Base-by-base conservation (phyloP, 1,140 invertebrate genomes). In the Oryzaephilus surinamensis region DNA sequence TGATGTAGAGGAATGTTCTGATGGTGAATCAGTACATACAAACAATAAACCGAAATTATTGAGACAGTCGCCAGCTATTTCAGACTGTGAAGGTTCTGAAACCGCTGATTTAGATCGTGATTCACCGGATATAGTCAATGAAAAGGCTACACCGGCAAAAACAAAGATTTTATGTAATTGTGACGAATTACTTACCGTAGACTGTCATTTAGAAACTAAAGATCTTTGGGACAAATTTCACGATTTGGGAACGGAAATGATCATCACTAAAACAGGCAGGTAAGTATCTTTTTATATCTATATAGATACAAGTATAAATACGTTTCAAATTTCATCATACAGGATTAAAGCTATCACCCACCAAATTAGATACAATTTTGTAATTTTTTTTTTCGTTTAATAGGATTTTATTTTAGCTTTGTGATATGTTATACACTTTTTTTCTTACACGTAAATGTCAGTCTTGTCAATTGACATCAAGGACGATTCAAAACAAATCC, bases 211-310 rank as follows among this genome's bases (percentile, higher is more conserved):
- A 38, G 94, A 97, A 64, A 92, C 89, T 21, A 93, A 93, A 67
- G 88, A 94, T 43, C 70, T 90, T 15, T 90, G 86, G 86, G 82
- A 91, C 64, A 88, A 92, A 65, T 97, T 97, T 68, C 85, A 93
- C 63, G 81, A 90, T 43, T 66, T 94, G 33, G 89, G 90, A 41
- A 96, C 92, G 0, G 93, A 97, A 64, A 97, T 97, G 93, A 97
- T 97, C 65, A 96, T 97, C 65, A 97, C 93, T 6, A 96, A 96
- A 70, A 91, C 88, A 45, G 93, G 93, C 65, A 82, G 92, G 91
- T 96, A 70, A 72, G 77, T 66, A 15, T n/a, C n/a, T n/a, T n/a
- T n/a, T n/a, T n/a, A n/a, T n/a, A n/a, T n/a, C n/a, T n/a, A n/a
- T n/a, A n/a, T n/a, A n/a, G n/a, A n/a, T n/a, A n/a, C n/a, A n/a